Evolutionary conservation across 2,113 vertebrate genomes (phyloP), one percentile per base, ranked within the genome.

Genomic region (Varanus komodoensis): DNA sequence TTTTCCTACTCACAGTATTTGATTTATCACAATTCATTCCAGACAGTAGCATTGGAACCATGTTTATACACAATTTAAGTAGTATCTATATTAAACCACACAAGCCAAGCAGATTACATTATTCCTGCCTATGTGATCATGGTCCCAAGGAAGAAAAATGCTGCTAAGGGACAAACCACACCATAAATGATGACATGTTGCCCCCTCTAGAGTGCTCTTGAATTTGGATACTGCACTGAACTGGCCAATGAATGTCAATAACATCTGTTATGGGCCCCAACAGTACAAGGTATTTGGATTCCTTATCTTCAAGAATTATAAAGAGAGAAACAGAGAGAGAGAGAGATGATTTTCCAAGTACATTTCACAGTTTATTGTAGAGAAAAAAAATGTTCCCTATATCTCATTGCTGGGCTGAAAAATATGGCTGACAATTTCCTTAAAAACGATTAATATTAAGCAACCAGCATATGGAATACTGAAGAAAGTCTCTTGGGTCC

Each of bases 301-400:
- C 38, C 38, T 44, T 44, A 1, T 44, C 38, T 44, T 44, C 38
- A 44, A 44, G 38, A 44, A 44, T 44, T 44, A 44, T 32, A 27
- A 78, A 32, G 29, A 77, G 34, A 27, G 11, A 64, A 27, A 90
- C 50, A 48, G 90, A 93, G 79, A 82, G 71, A 32, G 38, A 27
- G 8, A 91, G 64, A 64, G 87, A 93, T 61, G 25, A 0, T n/a
- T 88, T 93, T 84, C 64, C 77, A 88, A 89, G 69, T 1, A 85
- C 85, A 91, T 74, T 48, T 90, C 52, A 68, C 21, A 71, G 8
- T 82, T 96, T 91, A 88, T 92, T 93, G 17, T 54, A 89, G 17
- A 80, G 89, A 93, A 92, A 91, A 91, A 73, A 91, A 84, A 6
- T 85, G 27, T 87, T 77, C 48, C 57, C 82, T 88, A 77, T n/a